Evolutionary conservation across 2,797 vertebrate species (phyloP), one percentile per base, ranked within the genome.

Genomic region (Periparus ater): DNA sequence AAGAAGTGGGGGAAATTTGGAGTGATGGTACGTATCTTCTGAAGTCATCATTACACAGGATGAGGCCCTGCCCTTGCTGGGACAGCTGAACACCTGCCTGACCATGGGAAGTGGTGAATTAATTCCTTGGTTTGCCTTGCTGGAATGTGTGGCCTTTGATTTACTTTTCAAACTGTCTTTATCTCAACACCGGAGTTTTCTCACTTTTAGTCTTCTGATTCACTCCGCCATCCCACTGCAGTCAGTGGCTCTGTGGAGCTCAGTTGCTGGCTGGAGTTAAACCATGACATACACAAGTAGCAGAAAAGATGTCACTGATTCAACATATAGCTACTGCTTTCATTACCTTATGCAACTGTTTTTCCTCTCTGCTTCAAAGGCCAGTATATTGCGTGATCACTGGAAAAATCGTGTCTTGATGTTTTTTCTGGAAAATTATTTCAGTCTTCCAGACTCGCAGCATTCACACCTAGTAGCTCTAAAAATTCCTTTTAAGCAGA

Each of bases 141-240:
- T 65, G 16, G 3, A 45, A 27, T 34, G 6, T 22, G 8, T 40
- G 10, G 23, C 15, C 30, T 71, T 53, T 40, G 17, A n/a, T 51
- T 71, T 51, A 65, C 10, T 51, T 45, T 58, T 34, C 34, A 34
- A 38, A 58, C 17, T 34, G 16, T 19, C 14, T 38, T 50, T 62
- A 29, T 82, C 23, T 63, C 19, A 57, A 13, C 25, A 38, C 15
- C 21, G 9, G 21, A 40, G 10, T 40, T 58, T 71, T 53, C 30
- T 47, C 45, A 30, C 21, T 47, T 51, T 51, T 42, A 18, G 12
- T 32, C 13, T 44, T 42, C 48, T n/a, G 2, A 34, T 58, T 40
- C 6, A 58, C 4, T 53, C 25, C 21, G n/a, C 9, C 34, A 47
- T 34, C 10, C 13, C 15, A 9, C 21, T 0, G 0, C 11, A 17